Evolutionary conservation across 1,140 invertebrate species (phyloP).

Genomic region (Venustaconcha ellipsiformis): DNA sequence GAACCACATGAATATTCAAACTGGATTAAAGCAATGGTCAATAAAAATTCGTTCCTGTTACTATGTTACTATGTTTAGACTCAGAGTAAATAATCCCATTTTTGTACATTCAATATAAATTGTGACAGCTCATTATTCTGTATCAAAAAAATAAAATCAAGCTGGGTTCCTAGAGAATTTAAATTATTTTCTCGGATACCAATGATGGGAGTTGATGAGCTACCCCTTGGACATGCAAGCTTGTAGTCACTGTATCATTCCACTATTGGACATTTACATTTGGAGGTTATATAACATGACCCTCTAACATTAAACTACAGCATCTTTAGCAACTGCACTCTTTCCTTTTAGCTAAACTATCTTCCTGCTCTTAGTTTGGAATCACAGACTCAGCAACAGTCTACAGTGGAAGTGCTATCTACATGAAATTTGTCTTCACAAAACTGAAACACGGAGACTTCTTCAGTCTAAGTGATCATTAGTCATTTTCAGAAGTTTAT

Average conservation of each 20-base stretch:
- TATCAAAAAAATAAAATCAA: not conserved
- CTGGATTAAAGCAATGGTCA: constrained; percentile 4
- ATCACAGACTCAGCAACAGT: not conserved
- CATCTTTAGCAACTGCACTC: too few relatives aligned
- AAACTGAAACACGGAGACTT: not conserved
- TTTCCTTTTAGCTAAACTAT: too few relatives aligned
- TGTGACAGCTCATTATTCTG: constrained; percentile 2
- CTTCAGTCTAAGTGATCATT: not conserved
- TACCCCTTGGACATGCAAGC: not conserved
- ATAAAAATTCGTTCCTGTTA: not conserved
- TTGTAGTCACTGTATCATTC: not conserved
- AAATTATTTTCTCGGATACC: not conserved
- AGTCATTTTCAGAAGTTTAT: not conserved
- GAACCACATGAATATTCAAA: constrained; percentile 10
- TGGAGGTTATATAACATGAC: too few relatives aligned
- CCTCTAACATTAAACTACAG: too few relatives aligned
- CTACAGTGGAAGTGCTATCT: not conserved
- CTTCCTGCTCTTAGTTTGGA: too few relatives aligned
- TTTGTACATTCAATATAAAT: constrained; percentile 10
- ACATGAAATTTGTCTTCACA: not conserved
- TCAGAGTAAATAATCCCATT: constrained; percentile 10
- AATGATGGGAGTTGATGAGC: not conserved
- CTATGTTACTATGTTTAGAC: constrained; percentile 1
- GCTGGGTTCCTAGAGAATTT: not conserved
- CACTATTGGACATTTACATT: too few relatives aligned